Evolutionary conservation across 2,113 vertebrate genomes (phyloP).

Genomic region (Polypterus senegalus): DNA sequence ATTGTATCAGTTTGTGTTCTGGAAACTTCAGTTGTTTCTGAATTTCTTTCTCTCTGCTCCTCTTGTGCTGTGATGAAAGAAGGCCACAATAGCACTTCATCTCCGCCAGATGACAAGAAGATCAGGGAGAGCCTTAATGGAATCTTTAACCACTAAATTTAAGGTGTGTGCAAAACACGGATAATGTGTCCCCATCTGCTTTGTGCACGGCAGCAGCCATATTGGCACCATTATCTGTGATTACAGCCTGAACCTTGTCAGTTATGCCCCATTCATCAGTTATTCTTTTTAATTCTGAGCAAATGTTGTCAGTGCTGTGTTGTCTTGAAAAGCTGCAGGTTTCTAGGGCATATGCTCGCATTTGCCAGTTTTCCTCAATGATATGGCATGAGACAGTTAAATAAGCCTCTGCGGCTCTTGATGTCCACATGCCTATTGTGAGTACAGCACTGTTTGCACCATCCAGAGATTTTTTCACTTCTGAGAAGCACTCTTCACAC

Average conservation of each 20-base stretch:
- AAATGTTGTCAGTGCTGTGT: constrained; percentile 22
- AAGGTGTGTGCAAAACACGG: constrained; percentile 24
- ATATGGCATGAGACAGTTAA: constrained; percentile 14
- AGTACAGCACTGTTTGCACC: constrained; percentile 13
- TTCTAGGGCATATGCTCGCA: constrained; percentile 17
- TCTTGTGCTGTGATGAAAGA: constrained; percentile 24
- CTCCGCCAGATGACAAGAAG: constrained; percentile 11
- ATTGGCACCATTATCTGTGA: constrained; percentile 23
- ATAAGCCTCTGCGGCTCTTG: constrained; percentile 5
- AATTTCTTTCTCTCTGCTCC: constrained; percentile 19
- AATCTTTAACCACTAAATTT: constrained; percentile 25
- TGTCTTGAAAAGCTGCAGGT: constrained; percentile 14
- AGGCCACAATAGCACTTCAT: constrained; percentile 17
- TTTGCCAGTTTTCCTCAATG: constrained; percentile 18
- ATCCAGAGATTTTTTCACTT: constrained; percentile 14
- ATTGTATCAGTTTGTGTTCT: constrained; percentile 23
- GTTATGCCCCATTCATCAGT: constrained; percentile 21
- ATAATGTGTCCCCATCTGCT: constrained; percentile 20
- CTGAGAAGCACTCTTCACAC: constrained; percentile 17
- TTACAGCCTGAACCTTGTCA: constrained; percentile 17
- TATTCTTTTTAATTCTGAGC: constrained; percentile 12
- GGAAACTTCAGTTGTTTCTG: constrained; percentile 21
- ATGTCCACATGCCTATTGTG: constrained; percentile 11
- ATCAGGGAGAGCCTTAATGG: constrained; percentile 15
- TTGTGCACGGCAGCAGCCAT: constrained; percentile 19